Percentiles rank a stretch among this genome's conserved stretches.
Conservation (phyloP, 2,113 vertebrate species). For the Trichomycterus rosablanca region DNA sequence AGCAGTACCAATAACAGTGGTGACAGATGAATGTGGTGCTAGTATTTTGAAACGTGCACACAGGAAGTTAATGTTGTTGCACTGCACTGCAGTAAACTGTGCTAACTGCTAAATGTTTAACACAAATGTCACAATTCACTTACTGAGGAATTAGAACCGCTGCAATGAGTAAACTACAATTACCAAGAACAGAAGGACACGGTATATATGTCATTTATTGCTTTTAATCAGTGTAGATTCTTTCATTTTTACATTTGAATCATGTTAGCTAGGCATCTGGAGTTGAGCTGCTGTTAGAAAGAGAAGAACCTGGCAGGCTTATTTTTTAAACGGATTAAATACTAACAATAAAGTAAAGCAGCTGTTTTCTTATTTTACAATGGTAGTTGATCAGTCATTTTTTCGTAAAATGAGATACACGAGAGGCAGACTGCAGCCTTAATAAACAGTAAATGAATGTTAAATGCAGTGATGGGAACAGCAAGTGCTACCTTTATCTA, state of each 20-base stretch:
- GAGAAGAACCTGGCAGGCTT: no score
- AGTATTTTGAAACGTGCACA: conserved; percentile 12
- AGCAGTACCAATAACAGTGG: no score
- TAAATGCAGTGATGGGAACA: no score
- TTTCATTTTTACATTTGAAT: not conserved
- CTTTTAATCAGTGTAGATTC: not conserved
- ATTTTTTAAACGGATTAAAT: no score
- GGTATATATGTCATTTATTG: not conserved
- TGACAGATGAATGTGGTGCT: not conserved
- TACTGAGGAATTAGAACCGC: not conserved
- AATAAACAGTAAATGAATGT: no score
- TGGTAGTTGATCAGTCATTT: no score
- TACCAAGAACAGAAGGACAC: not conserved
- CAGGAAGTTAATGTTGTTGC: conserved; percentile 1
- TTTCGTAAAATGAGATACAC: no score
- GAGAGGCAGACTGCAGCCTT: no score
- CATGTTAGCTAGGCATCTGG: not conserved
- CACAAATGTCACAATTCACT: not conserved
- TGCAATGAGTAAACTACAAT: conserved; percentile 7
- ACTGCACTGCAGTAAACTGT: not conserved
- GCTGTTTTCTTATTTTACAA: no score
- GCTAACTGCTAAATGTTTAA: not conserved
- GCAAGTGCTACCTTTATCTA: no score
- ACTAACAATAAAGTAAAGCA: no score
- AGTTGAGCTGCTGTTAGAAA: no score